Percentiles rank a stretch among this genome's conserved stretches.
phyloP scores from a whole-genome alignment of 2,888 invertebrate genomes.

The Horisme vitalbata region DNA sequence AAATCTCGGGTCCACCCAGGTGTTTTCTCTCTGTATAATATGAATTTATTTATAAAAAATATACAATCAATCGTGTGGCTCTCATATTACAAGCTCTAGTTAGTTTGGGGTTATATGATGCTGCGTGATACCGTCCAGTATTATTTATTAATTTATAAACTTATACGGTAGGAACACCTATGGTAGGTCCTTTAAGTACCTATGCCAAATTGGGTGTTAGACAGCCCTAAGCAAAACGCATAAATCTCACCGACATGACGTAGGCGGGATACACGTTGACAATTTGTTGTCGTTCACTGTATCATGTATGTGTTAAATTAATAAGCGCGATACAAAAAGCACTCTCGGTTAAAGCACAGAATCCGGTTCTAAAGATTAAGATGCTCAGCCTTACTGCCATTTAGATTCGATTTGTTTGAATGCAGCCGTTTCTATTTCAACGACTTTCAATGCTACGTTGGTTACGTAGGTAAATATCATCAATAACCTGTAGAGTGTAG shows the following conservation, averaged over 20 bases:
- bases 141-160: too few relatives aligned
- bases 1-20: too few relatives aligned
- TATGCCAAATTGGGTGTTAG: not conserved
- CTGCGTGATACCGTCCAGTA: too few relatives aligned
- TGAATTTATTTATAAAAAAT: too few relatives aligned
- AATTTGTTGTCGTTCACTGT: slow-evolving; percentile 58
- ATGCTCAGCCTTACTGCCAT: slow-evolving; percentile 13
- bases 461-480: too few relatives aligned
- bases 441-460: not conserved
- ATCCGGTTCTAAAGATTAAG: slow-evolving; percentile 22
- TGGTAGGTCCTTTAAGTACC: too few relatives aligned
- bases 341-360: slow-evolving; percentile 6
- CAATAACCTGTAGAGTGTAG: too few relatives aligned
- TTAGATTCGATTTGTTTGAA: slow-evolving; percentile 18
- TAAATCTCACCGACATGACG: slow-evolving; percentile 74
- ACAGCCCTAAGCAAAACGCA: slow-evolving; percentile 50
- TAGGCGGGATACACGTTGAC: slow-evolving; percentile 77
- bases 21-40: too few relatives aligned
- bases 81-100: too few relatives aligned
- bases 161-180: too few relatives aligned
- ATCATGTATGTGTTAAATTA: slow-evolving; percentile 34
- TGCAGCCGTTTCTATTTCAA: slow-evolving; percentile 10
- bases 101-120: too few relatives aligned
- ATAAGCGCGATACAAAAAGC: slow-evolving; percentile 23
- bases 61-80: too few relatives aligned